Conservation (phyloP, 2,797 vertebrate species). For the Chelidonichthys spinosus region DNA sequence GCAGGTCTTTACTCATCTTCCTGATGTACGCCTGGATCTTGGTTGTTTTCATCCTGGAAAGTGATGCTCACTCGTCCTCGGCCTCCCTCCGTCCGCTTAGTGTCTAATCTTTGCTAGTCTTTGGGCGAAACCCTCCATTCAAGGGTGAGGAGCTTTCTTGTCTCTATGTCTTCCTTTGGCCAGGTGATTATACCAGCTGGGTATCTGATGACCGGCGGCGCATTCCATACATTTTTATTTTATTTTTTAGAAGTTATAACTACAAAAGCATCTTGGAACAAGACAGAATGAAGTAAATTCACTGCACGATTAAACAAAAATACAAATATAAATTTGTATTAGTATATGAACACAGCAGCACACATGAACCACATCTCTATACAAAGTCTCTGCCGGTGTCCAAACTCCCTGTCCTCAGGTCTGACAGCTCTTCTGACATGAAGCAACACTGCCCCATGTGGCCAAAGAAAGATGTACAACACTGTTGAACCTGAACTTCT, state of each 20-base stretch:
- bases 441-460: constrained; percentile 49
- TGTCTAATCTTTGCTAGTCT: too few relatives aligned
- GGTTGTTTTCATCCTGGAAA: too few relatives aligned
- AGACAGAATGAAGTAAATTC: not conserved
- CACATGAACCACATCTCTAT: not conserved
- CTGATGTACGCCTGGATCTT: too few relatives aligned
- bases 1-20: too few relatives aligned
- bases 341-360: not conserved
- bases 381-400: not conserved
- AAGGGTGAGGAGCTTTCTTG: too few relatives aligned
- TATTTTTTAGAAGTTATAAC: not conserved
- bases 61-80: too few relatives aligned
- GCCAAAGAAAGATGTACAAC: not conserved
- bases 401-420: not conserved
- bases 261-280: not conserved
- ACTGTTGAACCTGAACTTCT: not conserved
- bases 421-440: not conserved
- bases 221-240: not conserved
- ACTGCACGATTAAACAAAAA: not conserved
- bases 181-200: too few relatives aligned
- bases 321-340: not conserved
- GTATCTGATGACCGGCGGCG: too few relatives aligned
- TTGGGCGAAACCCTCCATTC: too few relatives aligned
- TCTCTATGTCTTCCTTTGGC: too few relatives aligned
- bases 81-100: too few relatives aligned